A percentile compares a stretch with the other conserved stretches of the same genome.
Conservation (phyloP, 2,888 invertebrate species). For the Campoplex nolae region DNA sequence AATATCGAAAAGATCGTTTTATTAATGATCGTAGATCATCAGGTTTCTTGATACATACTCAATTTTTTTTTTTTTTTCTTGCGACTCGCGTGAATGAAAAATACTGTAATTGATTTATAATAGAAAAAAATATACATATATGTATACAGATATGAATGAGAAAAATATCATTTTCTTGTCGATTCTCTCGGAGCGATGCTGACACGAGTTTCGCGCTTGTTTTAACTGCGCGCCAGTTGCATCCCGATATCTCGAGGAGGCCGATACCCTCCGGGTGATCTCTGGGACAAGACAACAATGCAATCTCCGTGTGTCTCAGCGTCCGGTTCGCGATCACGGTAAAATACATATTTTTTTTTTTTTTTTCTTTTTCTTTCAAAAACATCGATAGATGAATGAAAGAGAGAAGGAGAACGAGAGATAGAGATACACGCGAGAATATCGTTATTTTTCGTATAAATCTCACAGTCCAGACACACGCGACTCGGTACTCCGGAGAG, state of each 20-base stretch:
- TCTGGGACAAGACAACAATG: slow-evolving; percentile 84
- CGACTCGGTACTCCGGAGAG: slow-evolving; percentile 16
- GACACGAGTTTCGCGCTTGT: slow-evolving; percentile 35
- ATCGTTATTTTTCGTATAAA: slow-evolving; percentile 44
- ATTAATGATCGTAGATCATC: slow-evolving; percentile 1
- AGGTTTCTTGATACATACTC: not conserved
- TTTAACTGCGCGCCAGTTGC: slow-evolving; percentile 57
- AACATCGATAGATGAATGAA: slow-evolving; percentile 52
- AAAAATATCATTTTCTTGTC: slow-evolving; percentile 12
- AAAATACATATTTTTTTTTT: slow-evolving; percentile 10
- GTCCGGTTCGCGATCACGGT: slow-evolving; percentile 74
- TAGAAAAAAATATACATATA: not conserved
- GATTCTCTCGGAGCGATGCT: slow-evolving; percentile 9
- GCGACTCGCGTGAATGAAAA: not conserved
- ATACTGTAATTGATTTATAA: not conserved
- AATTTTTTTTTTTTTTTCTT: not conserved
- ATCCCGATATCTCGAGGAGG: slow-evolving; percentile 80
- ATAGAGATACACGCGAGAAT: slow-evolving; percentile 27
- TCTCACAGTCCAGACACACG: slow-evolving; percentile 30
- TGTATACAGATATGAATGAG: not conserved
- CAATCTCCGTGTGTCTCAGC: slow-evolving; percentile 79
- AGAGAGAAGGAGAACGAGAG: slow-evolving; percentile 1
- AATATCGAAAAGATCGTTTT: not conserved
- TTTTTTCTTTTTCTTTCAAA: slow-evolving; percentile 19
- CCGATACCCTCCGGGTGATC: slow-evolving; percentile 84